Evolutionary conservation across 2,797 vertebrate genomes (phyloP), one percentile per base, ranked within the genome.

Genomic region (Dermochelys coriacea): DNA sequence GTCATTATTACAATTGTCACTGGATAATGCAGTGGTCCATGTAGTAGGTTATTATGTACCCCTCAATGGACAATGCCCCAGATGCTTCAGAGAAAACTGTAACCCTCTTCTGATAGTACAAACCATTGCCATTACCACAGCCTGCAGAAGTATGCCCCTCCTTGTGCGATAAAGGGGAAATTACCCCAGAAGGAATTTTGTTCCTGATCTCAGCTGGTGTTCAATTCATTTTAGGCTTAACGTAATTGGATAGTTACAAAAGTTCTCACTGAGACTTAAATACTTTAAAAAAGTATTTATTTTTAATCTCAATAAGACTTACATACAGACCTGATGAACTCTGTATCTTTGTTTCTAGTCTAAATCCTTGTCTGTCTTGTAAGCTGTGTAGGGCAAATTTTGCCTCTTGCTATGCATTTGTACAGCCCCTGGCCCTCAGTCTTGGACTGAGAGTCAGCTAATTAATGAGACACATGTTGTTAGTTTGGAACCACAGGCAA

Each of bases 101-200:
- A 82, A 75, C 29, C n/a, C 78, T 94, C 64, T 78, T 82, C 31
- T 86, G 88, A 86, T 12, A 87, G 89, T 87, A 80, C 12, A 57
- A 68, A 81, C 23, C 78, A 68, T 59, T 64, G 11, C 91, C 91
- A 77, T 50, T 82, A 81, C 11, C 23, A 25, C 49, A 79, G 75
- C 88, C 89, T 94, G 75, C 88, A 93, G 93, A 86, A 88, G 95
- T 94, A 37, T 0, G 25, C 88, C 88, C 61, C 50, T 92, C 93
- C 82, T 92, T 86, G 37, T 81, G 85, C 78, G 94, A 95, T 95
- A 96, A 94, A 93, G 29, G 82, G 85, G 75, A 92, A 96, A 92
- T 91, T 52, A 88, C 64, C 93, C 89, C 83, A 7, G 21, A 82
- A 85, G 90, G 84, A 93, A 91, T 95, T 88, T 37, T 41, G 4